Conservation (phyloP, 2,113 vertebrate genomes). For the Corythaeola cristata region DNA sequence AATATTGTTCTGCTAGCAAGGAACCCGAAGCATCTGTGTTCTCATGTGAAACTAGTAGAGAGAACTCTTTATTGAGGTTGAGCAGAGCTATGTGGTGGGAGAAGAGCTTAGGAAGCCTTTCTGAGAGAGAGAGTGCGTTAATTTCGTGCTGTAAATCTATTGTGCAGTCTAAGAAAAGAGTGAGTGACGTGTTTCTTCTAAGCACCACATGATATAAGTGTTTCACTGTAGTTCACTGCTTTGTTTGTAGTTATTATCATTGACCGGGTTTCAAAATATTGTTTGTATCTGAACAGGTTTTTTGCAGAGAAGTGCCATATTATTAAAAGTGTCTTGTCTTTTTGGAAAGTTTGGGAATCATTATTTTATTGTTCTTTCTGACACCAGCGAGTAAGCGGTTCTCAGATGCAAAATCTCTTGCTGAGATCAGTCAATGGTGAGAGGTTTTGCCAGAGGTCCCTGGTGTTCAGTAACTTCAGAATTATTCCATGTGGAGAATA, state of each 20-base stretch:
- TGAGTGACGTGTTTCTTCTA: not conserved
- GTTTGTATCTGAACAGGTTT: not conserved
- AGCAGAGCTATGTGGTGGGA: not conserved
- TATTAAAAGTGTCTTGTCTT: accelerated
- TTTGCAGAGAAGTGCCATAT: not conserved
- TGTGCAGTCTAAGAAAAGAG: not conserved
- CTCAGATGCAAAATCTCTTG: not conserved
- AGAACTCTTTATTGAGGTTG: not conserved
- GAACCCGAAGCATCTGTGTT: not conserved
- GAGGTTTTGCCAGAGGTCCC: not conserved
- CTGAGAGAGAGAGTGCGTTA: not conserved
- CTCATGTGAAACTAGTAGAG: not conserved
- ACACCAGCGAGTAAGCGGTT: not conserved
- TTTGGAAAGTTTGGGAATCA: not conserved
- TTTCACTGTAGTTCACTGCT: not conserved
- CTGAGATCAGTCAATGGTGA: not conserved
- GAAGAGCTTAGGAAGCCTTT: not conserved
- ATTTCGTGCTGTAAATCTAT: not conserved
- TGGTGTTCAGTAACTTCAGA: not conserved
- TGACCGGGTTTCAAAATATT: not conserved
- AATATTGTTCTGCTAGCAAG: not conserved
- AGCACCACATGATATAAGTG: accelerated
- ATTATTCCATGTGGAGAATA: not conserved
- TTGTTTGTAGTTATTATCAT: not conserved
- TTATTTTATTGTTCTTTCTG: not conserved